These are phyloP conservation scores for Rachycentron canadum DNA, from an alignment of 2,797 vertebrate species.

Conservation along the genomic window DNA sequence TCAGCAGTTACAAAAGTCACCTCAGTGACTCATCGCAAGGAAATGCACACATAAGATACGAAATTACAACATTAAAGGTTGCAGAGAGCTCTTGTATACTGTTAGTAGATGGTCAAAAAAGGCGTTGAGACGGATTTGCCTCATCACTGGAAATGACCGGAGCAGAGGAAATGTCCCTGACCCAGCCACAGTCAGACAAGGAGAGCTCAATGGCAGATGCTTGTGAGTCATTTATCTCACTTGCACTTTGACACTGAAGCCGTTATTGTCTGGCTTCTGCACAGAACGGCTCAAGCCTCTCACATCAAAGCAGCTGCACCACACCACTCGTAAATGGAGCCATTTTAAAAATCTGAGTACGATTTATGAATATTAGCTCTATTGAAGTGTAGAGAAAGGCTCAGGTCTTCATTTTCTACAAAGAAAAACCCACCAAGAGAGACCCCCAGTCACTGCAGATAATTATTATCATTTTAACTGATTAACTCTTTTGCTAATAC, in stretches of 20 bases:
- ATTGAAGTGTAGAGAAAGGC: conserved; percentile 38
- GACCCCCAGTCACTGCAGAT: not conserved
- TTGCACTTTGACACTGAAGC: conserved; percentile 78
- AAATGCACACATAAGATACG: not conserved
- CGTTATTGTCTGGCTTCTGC: conserved; percentile 77
- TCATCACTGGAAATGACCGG: conserved; percentile 40
- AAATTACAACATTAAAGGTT: conserved; percentile 5
- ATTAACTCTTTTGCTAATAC: not conserved
- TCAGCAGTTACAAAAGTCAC: not conserved
- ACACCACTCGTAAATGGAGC: conserved; percentile 64
- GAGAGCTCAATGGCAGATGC: conserved; percentile 75
- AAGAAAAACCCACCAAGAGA: not conserved
- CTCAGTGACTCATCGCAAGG: not conserved
- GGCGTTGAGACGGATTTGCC: conserved; percentile 30
- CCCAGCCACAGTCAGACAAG: conserved; percentile 61
- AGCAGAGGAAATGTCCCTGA: conserved; percentile 61
- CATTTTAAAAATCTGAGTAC: conserved; percentile 62
- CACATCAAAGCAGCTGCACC: conserved; percentile 66
- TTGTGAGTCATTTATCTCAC: conserved; percentile 80
- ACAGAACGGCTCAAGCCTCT: conserved; percentile 72
- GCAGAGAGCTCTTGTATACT: not conserved
- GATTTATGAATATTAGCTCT: conserved; percentile 70
- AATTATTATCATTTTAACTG: not conserved
- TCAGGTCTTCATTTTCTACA: conserved; percentile 11
- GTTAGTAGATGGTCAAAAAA: conserved; percentile 30